Evolutionary conservation across 2,113 vertebrate genomes (phyloP), one percentile per base, ranked within the genome.

Genomic region (Cyanistes caeruleus): DNA sequence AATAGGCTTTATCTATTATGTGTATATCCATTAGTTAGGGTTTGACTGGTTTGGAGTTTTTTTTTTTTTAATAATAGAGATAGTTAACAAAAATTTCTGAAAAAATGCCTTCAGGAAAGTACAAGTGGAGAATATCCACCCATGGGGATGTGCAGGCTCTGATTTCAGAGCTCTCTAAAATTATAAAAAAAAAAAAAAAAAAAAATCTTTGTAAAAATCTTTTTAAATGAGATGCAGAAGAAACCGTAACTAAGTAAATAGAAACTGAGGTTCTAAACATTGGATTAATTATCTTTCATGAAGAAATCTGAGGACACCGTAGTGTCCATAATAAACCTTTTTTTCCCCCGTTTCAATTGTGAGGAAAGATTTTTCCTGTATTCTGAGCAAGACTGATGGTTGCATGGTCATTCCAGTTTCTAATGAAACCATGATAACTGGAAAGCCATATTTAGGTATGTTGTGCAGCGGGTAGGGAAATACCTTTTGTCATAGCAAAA

Each of bases 401-500:
- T 63, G 9, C 10, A 43, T 6, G 30, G 15, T 25, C 55, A 48
- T 62, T 28, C 9, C 27, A 67, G 18, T 70, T 73, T 77, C 19
- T 22, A 22, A 51, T 33, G 11, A 39, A 78, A 30, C 11, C 5
- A 27, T 5, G 20, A 30, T 39, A 74, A 89, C 2, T 16, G 55
- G 12, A 64, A 76, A 89, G 15, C 23, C 77, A 74, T 31, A 46
- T 68, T 44, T 91, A 80, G 72, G 21, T 59, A 4, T 16, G 6
- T 17, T 46, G 27, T 24, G 18, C 16, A 75, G 68, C 19, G 80
- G 52, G 51, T 69, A 46, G 41, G 82, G 70, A 70, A 31, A 33
- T 37, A 84, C 18, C 19, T 94, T 84, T 84, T 91, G 43, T 70
- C 51, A 87, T 5, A 62, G 28, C 49, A 35, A 79, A 96, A 81